These are phyloP conservation scores for Trachemys scripta DNA, from an alignment of 2,113 vertebrate genomes.

Conservation along the genomic window DNA sequence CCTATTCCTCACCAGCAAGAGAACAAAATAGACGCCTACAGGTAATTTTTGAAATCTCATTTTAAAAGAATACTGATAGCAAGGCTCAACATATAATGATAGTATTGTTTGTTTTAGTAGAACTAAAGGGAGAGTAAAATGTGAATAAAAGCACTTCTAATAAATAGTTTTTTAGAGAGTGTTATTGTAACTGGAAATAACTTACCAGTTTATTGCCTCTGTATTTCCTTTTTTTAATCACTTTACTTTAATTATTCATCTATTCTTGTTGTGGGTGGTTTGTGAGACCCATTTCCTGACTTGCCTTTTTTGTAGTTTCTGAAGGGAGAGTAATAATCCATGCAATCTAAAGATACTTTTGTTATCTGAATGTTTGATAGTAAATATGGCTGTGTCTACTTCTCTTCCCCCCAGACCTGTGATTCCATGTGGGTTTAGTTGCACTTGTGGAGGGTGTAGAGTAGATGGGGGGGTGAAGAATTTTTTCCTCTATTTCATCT, in stretches of 20 bases:
- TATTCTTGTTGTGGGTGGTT: fast-evolving
- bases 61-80: conserved; percentile 12
- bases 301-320: not conserved
- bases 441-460: not conserved
- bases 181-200: fast-evolving
- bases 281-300: not conserved
- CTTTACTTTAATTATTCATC: fast-evolving
- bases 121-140: not conserved
- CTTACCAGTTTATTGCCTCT: not conserved
- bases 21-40: conserved; percentile 93
- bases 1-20: conserved; percentile 94
- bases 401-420: not conserved
- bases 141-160: not conserved
- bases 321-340: not conserved
- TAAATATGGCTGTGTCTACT: not conserved
- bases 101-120: not conserved
- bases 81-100: not conserved
- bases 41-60: conserved; percentile 79
- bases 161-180: not conserved
- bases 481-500: not conserved
- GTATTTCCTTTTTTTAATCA: fast-evolving
- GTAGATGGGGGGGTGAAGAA: too few species aligned
- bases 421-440: not conserved
- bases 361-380: not conserved
- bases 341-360: not conserved